These are phyloP conservation scores for Tangara arthus DNA, from an alignment of 2,797 vertebrate species.

Conservation along the genomic window DNA sequence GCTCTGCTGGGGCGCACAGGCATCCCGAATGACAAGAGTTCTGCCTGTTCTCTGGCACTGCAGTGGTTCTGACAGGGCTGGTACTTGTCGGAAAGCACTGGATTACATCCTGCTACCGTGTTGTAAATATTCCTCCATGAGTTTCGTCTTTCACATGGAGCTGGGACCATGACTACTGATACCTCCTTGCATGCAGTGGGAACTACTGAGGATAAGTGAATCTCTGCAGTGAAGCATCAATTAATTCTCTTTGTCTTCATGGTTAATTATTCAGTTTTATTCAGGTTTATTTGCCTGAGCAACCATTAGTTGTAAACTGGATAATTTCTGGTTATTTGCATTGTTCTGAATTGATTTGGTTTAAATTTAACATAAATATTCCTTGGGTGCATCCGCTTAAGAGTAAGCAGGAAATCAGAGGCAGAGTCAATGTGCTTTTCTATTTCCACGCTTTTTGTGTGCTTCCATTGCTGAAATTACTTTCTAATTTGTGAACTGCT, in stretches of 20 bases:
- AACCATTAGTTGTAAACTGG: neutral
- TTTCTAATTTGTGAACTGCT: neutral
- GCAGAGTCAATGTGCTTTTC: neutral
- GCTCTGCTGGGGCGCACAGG: rapidly evolving
- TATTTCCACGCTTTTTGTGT: neutral
- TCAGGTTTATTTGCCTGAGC: neutral
- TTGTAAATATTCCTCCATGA: neutral
- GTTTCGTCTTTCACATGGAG: neutral
- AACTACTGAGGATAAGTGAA: neutral
- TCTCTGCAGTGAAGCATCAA: neutral
- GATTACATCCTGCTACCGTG: rapidly evolving
- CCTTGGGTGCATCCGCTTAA: neutral
- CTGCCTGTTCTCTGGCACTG: neutral
- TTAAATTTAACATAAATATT: neutral
- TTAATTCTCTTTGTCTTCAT: neutral
- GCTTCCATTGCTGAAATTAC: neutral
- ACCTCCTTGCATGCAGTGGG: neutral
- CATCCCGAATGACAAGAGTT: neutral
- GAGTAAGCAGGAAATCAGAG: neutral
- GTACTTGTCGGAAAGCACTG: neutral
- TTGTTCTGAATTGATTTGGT: neutral
- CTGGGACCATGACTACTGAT: neutral
- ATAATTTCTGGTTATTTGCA: neutral
- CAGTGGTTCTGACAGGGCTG: neutral
- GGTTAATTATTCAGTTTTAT: neutral